phyloP scores from a whole-genome alignment of 1,140 invertebrate species.

The Acromyrmex charruanus region DNA sequence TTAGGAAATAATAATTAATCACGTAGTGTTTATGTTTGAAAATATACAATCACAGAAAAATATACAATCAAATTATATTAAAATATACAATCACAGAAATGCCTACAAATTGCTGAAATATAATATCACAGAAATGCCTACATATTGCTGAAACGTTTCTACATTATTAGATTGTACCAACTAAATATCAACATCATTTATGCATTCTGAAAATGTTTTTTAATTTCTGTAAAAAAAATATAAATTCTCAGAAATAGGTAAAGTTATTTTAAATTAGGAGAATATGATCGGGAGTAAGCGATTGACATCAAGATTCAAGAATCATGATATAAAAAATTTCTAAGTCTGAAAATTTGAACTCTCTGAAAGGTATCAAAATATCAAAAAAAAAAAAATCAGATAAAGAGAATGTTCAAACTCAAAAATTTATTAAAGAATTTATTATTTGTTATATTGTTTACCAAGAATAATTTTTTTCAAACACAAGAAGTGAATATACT shows the following conservation, averaged over 20 bases:
- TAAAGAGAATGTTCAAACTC: not conserved
- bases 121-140: not conserved
- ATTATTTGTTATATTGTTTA: too few relatives aligned
- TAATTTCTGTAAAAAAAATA: not conserved
- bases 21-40: not conserved
- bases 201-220: not conserved
- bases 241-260: not conserved
- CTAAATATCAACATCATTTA: not conserved
- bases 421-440: too few relatives aligned
- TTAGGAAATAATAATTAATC: not conserved
- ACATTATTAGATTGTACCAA: too few relatives aligned
- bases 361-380: not conserved
- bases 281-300: not conserved
- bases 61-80: not conserved
- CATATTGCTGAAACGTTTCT: not conserved
- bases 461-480: too few relatives aligned
- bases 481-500: too few relatives aligned
- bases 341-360: not conserved
- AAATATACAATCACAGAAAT: not conserved
- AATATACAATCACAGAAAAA: not conserved
- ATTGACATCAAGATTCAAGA: not conserved
- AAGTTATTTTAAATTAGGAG: not conserved
- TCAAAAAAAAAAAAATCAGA: not conserved
- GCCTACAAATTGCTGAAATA: not conserved
- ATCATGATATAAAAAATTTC: not conserved